Conservation (phyloP, 2,888 invertebrate genomes). For the Drosophila silvestris region DNA sequence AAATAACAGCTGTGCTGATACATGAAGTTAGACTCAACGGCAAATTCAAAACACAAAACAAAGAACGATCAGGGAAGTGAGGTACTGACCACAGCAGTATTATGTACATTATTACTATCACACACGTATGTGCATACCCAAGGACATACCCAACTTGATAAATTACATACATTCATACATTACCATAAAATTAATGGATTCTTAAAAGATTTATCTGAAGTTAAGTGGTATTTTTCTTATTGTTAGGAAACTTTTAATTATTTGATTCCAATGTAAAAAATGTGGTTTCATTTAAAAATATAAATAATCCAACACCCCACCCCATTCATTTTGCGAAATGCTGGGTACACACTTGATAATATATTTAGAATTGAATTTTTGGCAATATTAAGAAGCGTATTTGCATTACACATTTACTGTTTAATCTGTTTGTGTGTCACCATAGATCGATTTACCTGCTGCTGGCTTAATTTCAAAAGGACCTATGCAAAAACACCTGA, state of each 20-base stretch:
- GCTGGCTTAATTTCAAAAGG: constrained; percentile 9
- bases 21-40: constrained; percentile 8
- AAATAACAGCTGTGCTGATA: constrained; percentile 50
- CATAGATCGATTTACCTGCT: constrained; percentile 38
- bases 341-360: not conserved
- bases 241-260: not conserved
- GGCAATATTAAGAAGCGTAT: not conserved
- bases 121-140: not conserved
- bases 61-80: not conserved
- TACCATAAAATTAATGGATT: not conserved
- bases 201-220: not conserved
- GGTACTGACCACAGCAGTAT: constrained; percentile 36
- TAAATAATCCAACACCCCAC: not conserved
- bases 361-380: not conserved
- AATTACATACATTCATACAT: not conserved
- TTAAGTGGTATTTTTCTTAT: not conserved
- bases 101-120: not conserved
- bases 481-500: constrained; percentile 66
- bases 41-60: constrained; percentile 9
- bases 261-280: not conserved
- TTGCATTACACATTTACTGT: not conserved
- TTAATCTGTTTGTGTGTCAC: constrained; percentile 7
- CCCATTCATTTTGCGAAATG: not conserved
- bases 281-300: not conserved
- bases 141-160: not conserved